phyloP scores from a whole-genome alignment of 2,888 invertebrate genomes.

The Drosophila villosipedis region DNA sequence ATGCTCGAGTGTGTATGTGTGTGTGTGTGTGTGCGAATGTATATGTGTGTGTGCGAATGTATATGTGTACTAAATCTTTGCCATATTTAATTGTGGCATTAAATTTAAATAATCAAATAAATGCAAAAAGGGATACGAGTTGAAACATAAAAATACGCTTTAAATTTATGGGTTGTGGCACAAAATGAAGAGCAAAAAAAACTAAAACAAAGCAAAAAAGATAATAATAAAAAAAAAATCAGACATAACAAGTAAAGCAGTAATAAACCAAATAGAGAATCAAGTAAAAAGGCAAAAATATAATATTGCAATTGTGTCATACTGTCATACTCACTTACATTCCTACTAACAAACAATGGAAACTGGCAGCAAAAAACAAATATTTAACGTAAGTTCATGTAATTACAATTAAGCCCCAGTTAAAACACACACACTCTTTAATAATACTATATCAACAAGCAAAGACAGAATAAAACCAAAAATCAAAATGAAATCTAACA shows the following conservation, averaged over 20 bases:
- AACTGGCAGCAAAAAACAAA: conserved; percentile 49
- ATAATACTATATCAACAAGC: conserved; percentile 42
- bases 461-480: conserved; percentile 10
- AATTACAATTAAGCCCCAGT: conserved; percentile 55
- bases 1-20: neutral
- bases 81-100: conserved; percentile 68
- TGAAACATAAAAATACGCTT: conserved; percentile 35
- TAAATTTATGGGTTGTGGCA: conserved; percentile 69
- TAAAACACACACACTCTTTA: conserved; percentile 25
- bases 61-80: conserved; percentile 29
- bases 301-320: conserved; percentile 52
- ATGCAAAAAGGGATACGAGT: conserved; percentile 16
- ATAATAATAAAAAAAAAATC: conserved; percentile 13
- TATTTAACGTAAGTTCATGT: conserved; percentile 63
- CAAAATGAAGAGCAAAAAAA: conserved; percentile 14
- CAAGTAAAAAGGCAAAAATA: conserved; percentile 37
- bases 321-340: conserved; percentile 48
- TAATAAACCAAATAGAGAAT: conserved; percentile 10
- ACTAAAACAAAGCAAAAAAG: neutral
- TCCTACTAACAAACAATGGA: conserved; percentile 45
- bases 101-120: conserved; percentile 65
- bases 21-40: neutral
- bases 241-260: conserved; percentile 4
- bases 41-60: neutral
- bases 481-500: neutral